Percentiles rank a stretch among this genome's conserved stretches.
Evolutionary conservation across 2,888 invertebrate species (phyloP).

Genomic region (Caenorhabditis angaria): DNA sequence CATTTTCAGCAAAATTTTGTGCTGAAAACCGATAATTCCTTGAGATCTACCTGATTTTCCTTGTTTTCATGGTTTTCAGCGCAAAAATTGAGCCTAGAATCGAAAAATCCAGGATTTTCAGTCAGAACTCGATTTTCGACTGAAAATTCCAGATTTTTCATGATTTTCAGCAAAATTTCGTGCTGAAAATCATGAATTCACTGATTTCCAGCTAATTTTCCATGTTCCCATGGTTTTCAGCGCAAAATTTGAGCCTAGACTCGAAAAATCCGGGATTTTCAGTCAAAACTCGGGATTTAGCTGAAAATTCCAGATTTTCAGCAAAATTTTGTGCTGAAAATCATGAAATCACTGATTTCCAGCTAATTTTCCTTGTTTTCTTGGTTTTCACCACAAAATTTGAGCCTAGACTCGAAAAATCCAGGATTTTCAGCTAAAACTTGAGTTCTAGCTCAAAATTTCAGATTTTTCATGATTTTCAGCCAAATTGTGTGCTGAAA

Average conservation of each 20-base stretch:
- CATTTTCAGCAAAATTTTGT: background rate
- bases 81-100: background rate
- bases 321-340: background rate
- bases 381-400: conserved; percentile 19
- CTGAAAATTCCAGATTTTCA: conserved; percentile 6
- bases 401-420: conserved; percentile 11
- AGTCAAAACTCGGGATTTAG: conserved; percentile 7
- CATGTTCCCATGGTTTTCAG: conserved; percentile 20
- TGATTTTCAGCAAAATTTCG: background rate
- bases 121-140: background rate
- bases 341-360: conserved; percentile 15
- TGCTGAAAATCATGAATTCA: no score
- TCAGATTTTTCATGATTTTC: no score
- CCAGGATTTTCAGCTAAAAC: conserved; percentile 9
- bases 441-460: background rate
- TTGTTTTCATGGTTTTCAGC: no score
- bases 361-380: no score
- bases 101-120: background rate
- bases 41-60: background rate
- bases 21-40: background rate
- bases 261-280: conserved; percentile 14
- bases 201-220: no score
- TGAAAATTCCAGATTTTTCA: no score
- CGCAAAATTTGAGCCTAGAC: background rate
- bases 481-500: no score